Conservation (phyloP, 2,888 invertebrate genomes). For the Epistrophella euchroma region DNA sequence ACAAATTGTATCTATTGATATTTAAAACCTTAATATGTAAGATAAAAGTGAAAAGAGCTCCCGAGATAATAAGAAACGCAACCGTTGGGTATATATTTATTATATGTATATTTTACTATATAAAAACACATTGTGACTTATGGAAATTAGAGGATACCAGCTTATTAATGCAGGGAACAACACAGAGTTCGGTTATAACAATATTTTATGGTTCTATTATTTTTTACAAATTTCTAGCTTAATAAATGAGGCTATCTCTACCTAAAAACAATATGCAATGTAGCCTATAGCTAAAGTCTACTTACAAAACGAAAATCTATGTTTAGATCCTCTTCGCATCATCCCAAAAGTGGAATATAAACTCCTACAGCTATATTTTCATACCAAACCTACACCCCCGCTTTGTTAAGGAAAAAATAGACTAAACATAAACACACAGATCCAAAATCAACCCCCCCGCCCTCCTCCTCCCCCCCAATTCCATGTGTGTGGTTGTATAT, state of each 20-base stretch:
- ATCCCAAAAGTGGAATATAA: conserved; percentile 43
- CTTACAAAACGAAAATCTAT: conserved; percentile 36
- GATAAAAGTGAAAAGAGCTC: too few relatives aligned
- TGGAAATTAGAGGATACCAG: neutral
- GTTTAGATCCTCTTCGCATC: conserved; percentile 38
- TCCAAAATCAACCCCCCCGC: neutral
- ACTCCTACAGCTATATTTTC: conserved; percentile 20
- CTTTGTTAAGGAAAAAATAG: neutral
- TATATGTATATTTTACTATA: too few relatives aligned
- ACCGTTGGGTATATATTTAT: too few relatives aligned
- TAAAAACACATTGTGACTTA: neutral
- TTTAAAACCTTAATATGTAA: too few relatives aligned
- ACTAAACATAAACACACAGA: conserved; percentile 28
- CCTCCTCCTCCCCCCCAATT: neutral
- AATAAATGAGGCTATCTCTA: neutral
- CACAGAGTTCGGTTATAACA: neutral
- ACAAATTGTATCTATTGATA: too few relatives aligned
- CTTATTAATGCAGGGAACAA: neutral
- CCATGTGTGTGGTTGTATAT: conserved; percentile 35
- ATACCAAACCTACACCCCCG: neutral
- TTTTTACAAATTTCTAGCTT: neutral
- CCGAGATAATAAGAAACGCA: too few relatives aligned
- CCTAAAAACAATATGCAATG: neutral
- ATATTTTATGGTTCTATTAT: neutral
- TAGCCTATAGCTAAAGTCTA: conserved; percentile 7